Evolutionary conservation across 2,113 vertebrate genomes (phyloP).

Genomic region (Tychaedon coryphoeus): DNA sequence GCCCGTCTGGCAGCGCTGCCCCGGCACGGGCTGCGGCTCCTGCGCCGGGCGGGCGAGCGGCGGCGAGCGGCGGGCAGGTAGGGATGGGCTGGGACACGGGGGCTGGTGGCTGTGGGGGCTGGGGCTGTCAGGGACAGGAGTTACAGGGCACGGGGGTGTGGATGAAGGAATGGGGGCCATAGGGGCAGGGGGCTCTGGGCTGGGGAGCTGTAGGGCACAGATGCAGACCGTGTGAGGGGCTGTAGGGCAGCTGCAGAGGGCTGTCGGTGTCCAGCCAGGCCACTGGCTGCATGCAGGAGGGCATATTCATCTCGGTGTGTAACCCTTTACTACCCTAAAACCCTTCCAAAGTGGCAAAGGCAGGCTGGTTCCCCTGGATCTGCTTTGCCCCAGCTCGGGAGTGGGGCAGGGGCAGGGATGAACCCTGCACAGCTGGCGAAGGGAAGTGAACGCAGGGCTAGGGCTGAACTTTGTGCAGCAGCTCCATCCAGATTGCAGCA

Average conservation of each 20-base stretch:
- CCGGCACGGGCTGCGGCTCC: background rate
- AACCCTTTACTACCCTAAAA: background rate
- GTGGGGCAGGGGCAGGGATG: no score
- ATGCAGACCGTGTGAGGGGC: background rate
- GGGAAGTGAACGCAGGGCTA: fast-evolving
- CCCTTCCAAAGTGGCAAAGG: background rate
- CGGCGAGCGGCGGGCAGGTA: background rate
- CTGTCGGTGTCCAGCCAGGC: background rate
- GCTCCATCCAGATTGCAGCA: background rate
- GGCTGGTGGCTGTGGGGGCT: background rate
- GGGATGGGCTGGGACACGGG: no score
- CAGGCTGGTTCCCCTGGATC: background rate
- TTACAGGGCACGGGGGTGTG: background rate
- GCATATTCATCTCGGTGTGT: background rate
- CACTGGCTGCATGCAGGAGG: background rate
- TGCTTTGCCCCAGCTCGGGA: background rate
- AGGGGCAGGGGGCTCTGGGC: background rate
- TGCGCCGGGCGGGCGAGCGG: background rate
- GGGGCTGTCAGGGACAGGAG: background rate
- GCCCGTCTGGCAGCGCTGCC: background rate
- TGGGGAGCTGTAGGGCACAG: background rate
- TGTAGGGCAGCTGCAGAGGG: fast-evolving
- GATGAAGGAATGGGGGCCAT: fast-evolving
- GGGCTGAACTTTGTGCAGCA: background rate
- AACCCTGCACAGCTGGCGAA: fast-evolving